phyloP scores from a whole-genome alignment of 2,888 invertebrate genomes.

The Brachylomia viminalis region DNA sequence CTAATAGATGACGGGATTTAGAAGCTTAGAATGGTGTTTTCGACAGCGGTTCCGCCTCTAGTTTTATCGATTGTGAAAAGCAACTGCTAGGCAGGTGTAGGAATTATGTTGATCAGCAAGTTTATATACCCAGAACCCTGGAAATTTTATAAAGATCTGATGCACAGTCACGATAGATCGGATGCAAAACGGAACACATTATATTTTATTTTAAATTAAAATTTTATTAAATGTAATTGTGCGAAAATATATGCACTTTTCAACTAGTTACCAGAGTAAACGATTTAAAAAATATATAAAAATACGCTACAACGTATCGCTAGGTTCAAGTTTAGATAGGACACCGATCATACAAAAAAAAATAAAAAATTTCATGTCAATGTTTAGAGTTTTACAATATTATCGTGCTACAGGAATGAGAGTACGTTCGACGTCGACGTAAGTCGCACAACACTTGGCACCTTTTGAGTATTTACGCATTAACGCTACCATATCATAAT shows the following conservation, averaged over 20 bases:
- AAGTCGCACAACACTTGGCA: slow-evolving; percentile 78
- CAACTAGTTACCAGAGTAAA: slow-evolving; percentile 71
- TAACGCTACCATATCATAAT: slow-evolving; percentile 68
- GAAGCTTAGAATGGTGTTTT: neutral
- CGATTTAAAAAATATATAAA: slow-evolving; percentile 78
- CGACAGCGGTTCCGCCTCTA: neutral
- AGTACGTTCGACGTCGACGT: slow-evolving; percentile 75
- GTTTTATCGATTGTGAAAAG: slow-evolving; percentile 6
- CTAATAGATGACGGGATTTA: neutral
- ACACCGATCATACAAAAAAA: slow-evolving; percentile 64
- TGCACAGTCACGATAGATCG: neutral
- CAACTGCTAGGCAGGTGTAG: too few species aligned
- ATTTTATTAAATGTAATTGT: slow-evolving; percentile 54
- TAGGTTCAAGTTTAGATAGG: slow-evolving; percentile 77
- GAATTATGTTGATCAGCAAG: neutral
- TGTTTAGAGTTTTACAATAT: slow-evolving; percentile 78
- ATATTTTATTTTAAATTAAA: slow-evolving; percentile 13
- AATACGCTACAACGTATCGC: slow-evolving; percentile 77
- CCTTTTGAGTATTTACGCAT: slow-evolving; percentile 88
- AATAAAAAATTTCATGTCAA: slow-evolving; percentile 66
- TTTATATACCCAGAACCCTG: neutral
- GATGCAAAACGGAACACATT: slow-evolving; percentile 43
- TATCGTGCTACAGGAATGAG: slow-evolving; percentile 87
- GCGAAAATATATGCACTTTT: slow-evolving; percentile 61
- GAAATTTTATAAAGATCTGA: neutral